Conservation (phyloP, 2,888 invertebrate genomes). For the Caenorhabditis doughertyi region DNA sequence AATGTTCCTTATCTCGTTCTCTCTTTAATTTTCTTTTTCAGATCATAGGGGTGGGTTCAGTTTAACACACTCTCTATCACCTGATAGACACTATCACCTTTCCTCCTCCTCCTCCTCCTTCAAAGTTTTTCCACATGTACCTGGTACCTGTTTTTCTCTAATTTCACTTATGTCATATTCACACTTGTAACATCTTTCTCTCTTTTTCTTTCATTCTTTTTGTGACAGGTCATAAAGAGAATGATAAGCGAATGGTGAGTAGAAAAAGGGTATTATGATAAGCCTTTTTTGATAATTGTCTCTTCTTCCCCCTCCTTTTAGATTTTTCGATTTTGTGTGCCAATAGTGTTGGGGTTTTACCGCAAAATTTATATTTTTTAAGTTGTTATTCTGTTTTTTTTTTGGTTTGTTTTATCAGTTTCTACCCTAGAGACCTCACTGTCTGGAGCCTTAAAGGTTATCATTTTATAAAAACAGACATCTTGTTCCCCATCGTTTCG, state of each 20-base stretch:
- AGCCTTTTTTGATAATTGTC: neutral
- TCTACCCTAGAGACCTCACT: neutral
- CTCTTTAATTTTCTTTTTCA: conserved; percentile 24
- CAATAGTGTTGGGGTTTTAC: neutral
- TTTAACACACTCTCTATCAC: conserved; percentile 18
- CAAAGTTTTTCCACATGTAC: conserved; percentile 18
- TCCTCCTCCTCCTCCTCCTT: conserved; percentile 18
- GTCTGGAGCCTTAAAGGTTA: conserved; percentile 10
- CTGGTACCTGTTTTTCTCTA: conserved; percentile 49
- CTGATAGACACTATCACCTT: conserved; percentile 12
- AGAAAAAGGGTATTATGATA: conserved; percentile 34
- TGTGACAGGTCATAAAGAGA: conserved; percentile 1
- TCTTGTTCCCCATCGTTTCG: conserved; percentile 15
- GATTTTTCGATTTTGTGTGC: conserved; percentile 16
- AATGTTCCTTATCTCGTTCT: conserved; percentile 14
- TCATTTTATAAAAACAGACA: conserved; percentile 19
- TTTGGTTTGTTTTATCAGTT: conserved; percentile 7
- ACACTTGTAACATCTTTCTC: conserved; percentile 13
- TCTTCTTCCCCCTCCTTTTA: neutral
- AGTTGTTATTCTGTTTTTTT: neutral
- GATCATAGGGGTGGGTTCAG: conserved; percentile 16
- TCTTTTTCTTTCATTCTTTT: too few relatives aligned
- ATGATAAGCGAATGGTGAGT: conserved; percentile 10
- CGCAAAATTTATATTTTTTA: neutral
- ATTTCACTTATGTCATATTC: conserved; percentile 6